Evolutionary conservation across 2,888 invertebrate species (phyloP), one percentile per base, ranked within the genome.

Genomic region (Chironomus tentans): DNA sequence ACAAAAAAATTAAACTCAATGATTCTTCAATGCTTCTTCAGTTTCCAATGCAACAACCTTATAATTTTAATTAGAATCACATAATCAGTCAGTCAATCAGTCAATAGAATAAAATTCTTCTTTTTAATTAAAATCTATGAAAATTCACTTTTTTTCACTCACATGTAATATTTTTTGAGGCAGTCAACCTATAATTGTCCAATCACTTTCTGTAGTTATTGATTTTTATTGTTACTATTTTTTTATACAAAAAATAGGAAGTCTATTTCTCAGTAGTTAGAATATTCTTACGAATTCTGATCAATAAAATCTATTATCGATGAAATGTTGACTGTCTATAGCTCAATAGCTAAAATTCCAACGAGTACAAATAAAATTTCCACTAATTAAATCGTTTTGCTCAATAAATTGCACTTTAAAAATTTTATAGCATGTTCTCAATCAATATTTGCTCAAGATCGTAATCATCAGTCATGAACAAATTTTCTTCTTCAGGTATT

Each of bases 91-190:
- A 38, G 38, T 38, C 38, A 38, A 56, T 56, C 56, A 56, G 56
- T 56, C 56, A 56, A 56, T 38, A 38, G 38, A 56, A 56, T 56
- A 18, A 50, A 38, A 38, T 50, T 56, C 38, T 18, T 56, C 56
- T 56, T 56, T 56, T 56, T 56, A 28, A 68, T 68, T 38, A 50
- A 71, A 56, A 56, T 71, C 71, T 56, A 71, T 71, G 71, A 71
- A 56, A 56, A 46, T 48, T 47, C 70, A 70, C 46, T 56, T 56
- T 56, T 15, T 56, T 15, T 56, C n/a, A 50, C 7, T 10, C 2
- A n/a, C 38, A 10, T 38, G 38, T 50, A 28, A 28, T 24, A 24
- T 24, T 3, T 28, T n/a, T n/a, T n/a, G n/a, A n/a, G n/a, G 4
- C 28, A 50, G 15, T 13, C n/a, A 50, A 12, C 50, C 13, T 50